These are phyloP conservation scores for Alviniconcha strummeri DNA, from an alignment of 2,888 invertebrate genomes.

Conservation along the genomic window DNA sequence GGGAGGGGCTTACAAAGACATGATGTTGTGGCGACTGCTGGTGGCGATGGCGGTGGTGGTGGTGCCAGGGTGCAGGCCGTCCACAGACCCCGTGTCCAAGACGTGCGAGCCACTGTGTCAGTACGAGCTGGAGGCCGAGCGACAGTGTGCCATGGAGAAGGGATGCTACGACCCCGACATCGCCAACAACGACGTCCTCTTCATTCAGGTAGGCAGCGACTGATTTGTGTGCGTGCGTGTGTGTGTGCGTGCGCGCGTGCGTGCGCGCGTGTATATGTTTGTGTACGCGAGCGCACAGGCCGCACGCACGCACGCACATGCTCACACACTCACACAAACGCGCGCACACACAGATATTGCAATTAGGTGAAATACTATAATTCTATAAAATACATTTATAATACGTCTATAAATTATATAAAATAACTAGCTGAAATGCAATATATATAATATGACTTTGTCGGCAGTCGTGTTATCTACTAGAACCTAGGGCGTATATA, in stretches of 20 bases:
- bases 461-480: no score
- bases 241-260: neutral
- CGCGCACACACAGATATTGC: no score
- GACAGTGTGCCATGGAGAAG: neutral
- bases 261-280: neutral
- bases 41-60: neutral
- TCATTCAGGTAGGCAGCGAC: neutral
- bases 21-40: no score
- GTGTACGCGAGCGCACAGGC: neutral
- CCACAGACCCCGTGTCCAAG: neutral
- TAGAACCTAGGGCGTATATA: no score
- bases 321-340: no score
- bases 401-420: no score
- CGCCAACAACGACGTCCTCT: neutral
- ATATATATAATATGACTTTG: no score
- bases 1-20: no score
- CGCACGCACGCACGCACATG: no score
- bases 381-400: neutral
- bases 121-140: neutral
- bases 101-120: neutral
- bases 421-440: neutral
- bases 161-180: neutral
- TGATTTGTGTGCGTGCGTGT: no score
- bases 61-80: neutral
- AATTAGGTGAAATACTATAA: neutral